These are phyloP conservation scores for Rhopalosiphum maidis DNA, from an alignment of 1,140 invertebrate species.

Conservation along the genomic window DNA sequence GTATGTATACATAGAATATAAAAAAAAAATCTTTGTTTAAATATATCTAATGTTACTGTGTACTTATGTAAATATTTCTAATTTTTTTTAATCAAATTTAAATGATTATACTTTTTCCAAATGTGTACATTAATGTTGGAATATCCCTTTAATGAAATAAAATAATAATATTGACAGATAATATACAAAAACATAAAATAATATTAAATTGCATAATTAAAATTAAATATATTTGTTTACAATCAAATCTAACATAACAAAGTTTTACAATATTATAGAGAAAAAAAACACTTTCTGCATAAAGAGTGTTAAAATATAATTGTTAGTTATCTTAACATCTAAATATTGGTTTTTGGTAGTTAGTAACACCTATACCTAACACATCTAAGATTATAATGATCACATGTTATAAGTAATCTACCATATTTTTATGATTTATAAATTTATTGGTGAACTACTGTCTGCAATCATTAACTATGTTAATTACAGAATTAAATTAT, in stretches of 20 bases:
- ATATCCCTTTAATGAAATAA: not conserved
- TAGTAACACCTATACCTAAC: no score
- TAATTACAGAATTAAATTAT: no score
- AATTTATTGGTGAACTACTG: no score
- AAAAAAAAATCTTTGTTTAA: conserved; percentile 24
- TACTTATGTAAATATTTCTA: conserved; percentile 29
- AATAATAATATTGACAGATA: not conserved
- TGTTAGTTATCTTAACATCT: no score
- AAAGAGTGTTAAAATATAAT: no score
- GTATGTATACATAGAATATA: not conserved
- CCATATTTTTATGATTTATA: no score
- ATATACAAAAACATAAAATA: not conserved
- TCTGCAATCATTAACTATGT: no score
- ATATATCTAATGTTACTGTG: conserved; percentile 6
- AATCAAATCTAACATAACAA: not conserved
- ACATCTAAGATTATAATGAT: no score
- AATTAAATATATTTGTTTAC: not conserved
- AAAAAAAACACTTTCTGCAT: not conserved
- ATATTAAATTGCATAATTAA: not conserved
- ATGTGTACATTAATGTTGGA: not conserved
- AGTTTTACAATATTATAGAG: not conserved
- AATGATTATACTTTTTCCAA: not conserved
- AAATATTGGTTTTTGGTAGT: no score
- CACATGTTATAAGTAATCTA: no score
- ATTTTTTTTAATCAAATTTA: not conserved